A percentile compares a stretch with the other conserved stretches of the same genome.
Evolutionary conservation across 2,888 invertebrate genomes (phyloP).

Genomic region (Euclidia mi): DNA sequence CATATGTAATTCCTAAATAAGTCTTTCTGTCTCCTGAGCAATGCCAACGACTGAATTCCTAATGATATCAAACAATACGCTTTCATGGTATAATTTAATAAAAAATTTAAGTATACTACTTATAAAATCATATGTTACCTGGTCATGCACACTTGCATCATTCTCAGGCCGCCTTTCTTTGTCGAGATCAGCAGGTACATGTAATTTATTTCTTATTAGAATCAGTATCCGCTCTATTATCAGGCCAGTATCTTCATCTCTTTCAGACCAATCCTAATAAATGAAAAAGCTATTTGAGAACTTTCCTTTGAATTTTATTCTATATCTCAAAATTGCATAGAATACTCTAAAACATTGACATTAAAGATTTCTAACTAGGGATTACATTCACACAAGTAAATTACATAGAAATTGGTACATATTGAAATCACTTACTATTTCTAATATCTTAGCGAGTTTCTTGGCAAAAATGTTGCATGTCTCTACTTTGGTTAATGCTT

Average conservation of each 20-base stretch:
- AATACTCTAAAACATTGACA: no score
- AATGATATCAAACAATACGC: no score
- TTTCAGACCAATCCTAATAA: slow-evolving; percentile 93
- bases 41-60: no score
- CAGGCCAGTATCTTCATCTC: slow-evolving; percentile 97
- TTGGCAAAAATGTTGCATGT: slow-evolving; percentile 95
- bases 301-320: no score
- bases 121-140: no score
- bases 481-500: slow-evolving; percentile 94
- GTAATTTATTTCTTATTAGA: slow-evolving; percentile 97
- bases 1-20: no score
- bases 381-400: no score
- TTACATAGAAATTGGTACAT: slow-evolving; percentile 10
- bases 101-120: no score
- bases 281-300: slow-evolving; percentile 14
- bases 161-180: slow-evolving; percentile 95
- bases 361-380: no score
- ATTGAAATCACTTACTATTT: slow-evolving; percentile 81
- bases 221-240: slow-evolving; percentile 97
- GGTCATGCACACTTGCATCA: slow-evolving; percentile 98
- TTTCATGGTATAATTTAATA: no score
- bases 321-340: no score
- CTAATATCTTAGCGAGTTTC: slow-evolving; percentile 94
- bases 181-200: slow-evolving; percentile 95
- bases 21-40: no score